Conservation (phyloP, 2,797 vertebrate species). For the Darevskia mixta region DNA sequence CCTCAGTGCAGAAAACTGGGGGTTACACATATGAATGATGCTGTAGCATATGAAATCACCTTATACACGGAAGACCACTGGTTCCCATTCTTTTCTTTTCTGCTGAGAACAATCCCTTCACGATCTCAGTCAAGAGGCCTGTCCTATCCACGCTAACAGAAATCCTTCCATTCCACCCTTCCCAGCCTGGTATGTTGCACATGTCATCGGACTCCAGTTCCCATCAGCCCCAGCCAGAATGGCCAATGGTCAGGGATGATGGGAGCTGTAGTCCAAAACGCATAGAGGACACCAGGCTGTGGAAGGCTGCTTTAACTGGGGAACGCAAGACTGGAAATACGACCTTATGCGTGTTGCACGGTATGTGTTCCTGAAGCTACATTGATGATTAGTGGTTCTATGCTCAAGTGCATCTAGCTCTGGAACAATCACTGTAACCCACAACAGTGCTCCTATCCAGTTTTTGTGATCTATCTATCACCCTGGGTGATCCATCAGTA, state of each 20-base stretch:
- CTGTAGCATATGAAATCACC: slow-evolving; percentile 29
- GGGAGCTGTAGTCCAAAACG: background rate
- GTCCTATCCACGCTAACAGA: background rate
- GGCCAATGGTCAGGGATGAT: background rate
- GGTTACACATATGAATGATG: background rate
- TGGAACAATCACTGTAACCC: slow-evolving; percentile 14
- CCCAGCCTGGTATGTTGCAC: too few species aligned
- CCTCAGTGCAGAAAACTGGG: background rate
- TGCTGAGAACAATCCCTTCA: background rate
- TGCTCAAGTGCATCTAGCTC: background rate
- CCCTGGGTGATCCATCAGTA: background rate
- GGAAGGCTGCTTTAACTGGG: too few species aligned
- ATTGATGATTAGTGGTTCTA: background rate
- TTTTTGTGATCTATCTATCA: background rate
- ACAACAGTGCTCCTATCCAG: background rate
- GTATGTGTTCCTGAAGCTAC: too few species aligned
- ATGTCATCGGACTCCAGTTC: too few species aligned
- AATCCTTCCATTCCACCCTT: too few species aligned
- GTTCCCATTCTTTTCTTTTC: slow-evolving; percentile 38
- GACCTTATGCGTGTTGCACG: background rate
- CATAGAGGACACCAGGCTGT: background rate
- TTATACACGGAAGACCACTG: slow-evolving; percentile 44
- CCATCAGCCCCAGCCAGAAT: background rate
- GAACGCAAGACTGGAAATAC: background rate
- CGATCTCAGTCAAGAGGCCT: background rate